phyloP scores from a whole-genome alignment of 2,797 vertebrate species.

The Rallus crepitans region DNA sequence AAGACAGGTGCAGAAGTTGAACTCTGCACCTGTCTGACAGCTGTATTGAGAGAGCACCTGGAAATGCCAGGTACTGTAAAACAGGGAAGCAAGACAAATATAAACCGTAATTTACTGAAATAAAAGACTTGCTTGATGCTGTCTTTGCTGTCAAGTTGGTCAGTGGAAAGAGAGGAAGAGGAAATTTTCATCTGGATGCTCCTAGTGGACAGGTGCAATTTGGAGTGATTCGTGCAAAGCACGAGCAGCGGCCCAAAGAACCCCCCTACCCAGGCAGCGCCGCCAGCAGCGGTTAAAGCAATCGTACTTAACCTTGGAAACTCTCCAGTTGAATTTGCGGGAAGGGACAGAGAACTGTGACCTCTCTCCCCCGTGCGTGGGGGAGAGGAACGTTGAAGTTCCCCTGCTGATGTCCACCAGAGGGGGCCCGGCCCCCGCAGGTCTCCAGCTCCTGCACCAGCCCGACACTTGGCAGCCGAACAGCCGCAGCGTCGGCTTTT shows the following conservation, averaged over 20 bases:
- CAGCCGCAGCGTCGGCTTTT: background rate
- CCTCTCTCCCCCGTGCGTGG: fast-evolving
- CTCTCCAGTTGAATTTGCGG: background rate
- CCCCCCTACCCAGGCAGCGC: background rate
- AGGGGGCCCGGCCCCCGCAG: background rate
- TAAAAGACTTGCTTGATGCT: background rate
- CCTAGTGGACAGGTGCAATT: background rate
- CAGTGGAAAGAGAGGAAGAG: background rate
- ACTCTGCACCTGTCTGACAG: background rate
- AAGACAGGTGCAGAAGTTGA: background rate
- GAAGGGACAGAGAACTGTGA: background rate
- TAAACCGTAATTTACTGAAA: background rate
- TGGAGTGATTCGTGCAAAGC: background rate
- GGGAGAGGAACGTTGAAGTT: fast-evolving
- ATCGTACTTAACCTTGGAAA: no score
- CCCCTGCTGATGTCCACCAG: background rate
- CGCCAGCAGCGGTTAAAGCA: background rate
- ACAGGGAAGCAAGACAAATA: background rate
- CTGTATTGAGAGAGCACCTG: background rate
- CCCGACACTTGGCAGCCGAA: background rate
- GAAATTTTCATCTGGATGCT: background rate
- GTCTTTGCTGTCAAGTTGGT: background rate
- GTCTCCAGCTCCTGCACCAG: background rate
- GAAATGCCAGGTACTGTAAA: background rate
- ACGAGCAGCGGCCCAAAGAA: background rate